Evolutionary conservation across 2,113 vertebrate species (phyloP), one percentile per base, ranked within the genome.

Genomic region (Tringa solitaria): DNA sequence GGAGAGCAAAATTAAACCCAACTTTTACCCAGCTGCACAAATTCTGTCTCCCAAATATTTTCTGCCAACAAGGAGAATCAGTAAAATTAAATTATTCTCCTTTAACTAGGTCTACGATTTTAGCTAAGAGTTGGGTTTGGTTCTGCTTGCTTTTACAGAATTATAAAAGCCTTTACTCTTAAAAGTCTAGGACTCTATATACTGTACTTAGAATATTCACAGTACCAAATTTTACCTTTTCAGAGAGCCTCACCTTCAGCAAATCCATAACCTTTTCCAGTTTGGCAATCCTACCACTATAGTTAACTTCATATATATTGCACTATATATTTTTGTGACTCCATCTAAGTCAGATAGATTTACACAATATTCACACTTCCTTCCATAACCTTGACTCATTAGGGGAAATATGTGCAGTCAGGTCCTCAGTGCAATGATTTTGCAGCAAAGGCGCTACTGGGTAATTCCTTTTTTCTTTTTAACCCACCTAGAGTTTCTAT

Each of bases 1-100:
- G 48, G 45, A 93, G 87, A 96, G 76, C 72, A 92, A 97, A 97
- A 96, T 82, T 51, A 95, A 95, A 93, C 84, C 26, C 35, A 94
- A 54, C 45, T 64, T 95, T 82, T 92, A 64, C 67, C 87, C 94
- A 96, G 96, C 91, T 96, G 87, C 70, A 68, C 35, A 93, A 91
- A 85, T 91, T 76, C 65, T 48, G 43, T 81, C 87, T 94, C 89
- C 91, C 75, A 88, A 63, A 93, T 64, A 43, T 51, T 89, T 15
- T 65, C 72, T 87, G 95, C 85, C 94, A 97, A 90, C 54, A 56
- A 10, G 63, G 15, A 78, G 33, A 87, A 90, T 67, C 74, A 86
- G 33, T 64, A 57, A 54, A 87, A 96, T 92, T 88, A 90, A 86
- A 90, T 69, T 83, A 79, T 72, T 91, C 41, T 84, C 79, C 80